Evolutionary conservation across 2,797 vertebrate genomes (phyloP), one percentile per base, ranked within the genome.

Genomic region (Oreochromis grahami): DNA sequence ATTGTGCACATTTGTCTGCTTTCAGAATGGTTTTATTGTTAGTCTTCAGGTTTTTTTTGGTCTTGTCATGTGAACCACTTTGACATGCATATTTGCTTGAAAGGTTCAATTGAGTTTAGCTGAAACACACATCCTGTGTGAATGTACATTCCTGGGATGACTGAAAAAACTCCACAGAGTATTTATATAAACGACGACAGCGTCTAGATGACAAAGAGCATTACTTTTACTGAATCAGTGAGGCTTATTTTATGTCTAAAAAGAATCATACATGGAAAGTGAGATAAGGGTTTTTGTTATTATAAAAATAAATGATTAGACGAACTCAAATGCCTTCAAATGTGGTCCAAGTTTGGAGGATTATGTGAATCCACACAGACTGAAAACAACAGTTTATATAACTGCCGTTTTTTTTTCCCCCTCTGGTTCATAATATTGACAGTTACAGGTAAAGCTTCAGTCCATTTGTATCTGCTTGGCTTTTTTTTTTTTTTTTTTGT

Each of bases 321-420:
- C 60, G 43, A 11, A 8, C 45, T 17, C n/a, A 29, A 29, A 29
- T 19, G 43, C 43, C 24, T 29, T 29, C 15, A 48, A 48, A 72
- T 72, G 9, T 1, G 1, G 0, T 26, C 34, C 38, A 45, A 24
- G 41, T 78, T 72, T 72, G 41, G 24, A 45, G 36, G 2, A 38
- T 70, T 29, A 29, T 48, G 41, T 72, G 41, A 72, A 29, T 48
- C 68, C 41, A 12, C 24, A 19, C 15, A 72, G 15, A 72, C 41
- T 72, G 9, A 48, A 70, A 72, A 29, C 15, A 45, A 48, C 24
- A 26, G 5, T 45, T 72, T 45, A 72, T 29, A 72, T 29, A 19
- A 72, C 24, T 45, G 21, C 8, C 0, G 1, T 2, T 24, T 43
- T 24, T 24, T 24, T 29, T 45, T 17, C 7, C 10, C 0, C 0